Percentiles rank a stretch among this genome's conserved stretches.
phyloP scores from a whole-genome alignment of 2,113 vertebrate genomes.

The Falcunculus frontatus region DNA sequence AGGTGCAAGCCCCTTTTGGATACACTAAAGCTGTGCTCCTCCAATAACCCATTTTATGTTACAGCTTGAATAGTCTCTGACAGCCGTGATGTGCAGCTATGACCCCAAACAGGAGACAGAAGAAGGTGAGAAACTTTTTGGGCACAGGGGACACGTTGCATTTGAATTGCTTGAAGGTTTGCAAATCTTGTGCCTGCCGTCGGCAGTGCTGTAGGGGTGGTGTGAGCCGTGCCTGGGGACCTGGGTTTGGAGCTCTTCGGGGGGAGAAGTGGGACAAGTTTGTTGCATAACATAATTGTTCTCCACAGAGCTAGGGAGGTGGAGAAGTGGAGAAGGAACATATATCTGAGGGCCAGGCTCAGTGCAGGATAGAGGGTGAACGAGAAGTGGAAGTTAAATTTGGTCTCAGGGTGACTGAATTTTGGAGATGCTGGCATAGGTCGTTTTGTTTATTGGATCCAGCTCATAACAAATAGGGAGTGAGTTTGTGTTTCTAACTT shows the following conservation, averaged over 20 bases:
- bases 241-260: not conserved
- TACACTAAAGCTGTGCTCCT: not conserved
- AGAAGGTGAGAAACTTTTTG: not conserved
- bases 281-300: not conserved
- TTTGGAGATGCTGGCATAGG: constrained; percentile 35
- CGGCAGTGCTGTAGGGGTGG: not conserved
- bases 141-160: not conserved
- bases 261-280: not conserved
- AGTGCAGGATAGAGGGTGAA: not conserved
- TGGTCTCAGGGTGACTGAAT: constrained; percentile 23
- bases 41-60: not conserved
- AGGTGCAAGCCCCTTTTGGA: not conserved
- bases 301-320: not conserved
- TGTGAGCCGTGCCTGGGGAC: not conserved
- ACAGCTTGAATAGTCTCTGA: not conserved
- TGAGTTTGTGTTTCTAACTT: constrained; percentile 43
- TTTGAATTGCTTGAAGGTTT: constrained; percentile 33
- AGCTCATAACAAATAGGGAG: constrained; percentile 44
- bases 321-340: not conserved
- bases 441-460: constrained; percentile 21
- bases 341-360: not conserved
- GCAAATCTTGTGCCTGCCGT: not conserved
- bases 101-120: constrained; percentile 11
- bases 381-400: not conserved
- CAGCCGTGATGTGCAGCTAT: constrained; percentile 2